Percentiles rank a stretch among this genome's conserved stretches.
These are phyloP conservation scores for Leptinotarsa undecemlineata DNA, from an alignment of 1,140 invertebrate species.

Conservation along the genomic window DNA sequence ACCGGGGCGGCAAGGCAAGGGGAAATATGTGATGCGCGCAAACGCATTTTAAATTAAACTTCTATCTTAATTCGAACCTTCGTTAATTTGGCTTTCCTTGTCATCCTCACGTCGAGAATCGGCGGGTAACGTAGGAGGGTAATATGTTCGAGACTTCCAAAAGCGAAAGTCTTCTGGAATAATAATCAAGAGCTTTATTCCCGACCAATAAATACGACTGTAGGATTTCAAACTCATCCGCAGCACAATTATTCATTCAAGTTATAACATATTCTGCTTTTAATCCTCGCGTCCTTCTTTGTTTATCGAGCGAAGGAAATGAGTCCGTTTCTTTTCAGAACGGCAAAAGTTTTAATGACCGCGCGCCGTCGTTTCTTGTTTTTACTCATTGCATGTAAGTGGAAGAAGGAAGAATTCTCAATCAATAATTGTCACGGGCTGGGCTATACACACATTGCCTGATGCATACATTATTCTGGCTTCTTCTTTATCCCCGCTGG, in stretches of 20 bases:
- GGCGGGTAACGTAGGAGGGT: conserved; percentile 10
- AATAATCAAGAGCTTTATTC: conserved; percentile 50
- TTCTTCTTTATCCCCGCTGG: conserved; percentile 15
- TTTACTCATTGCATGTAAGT: conserved; percentile 52
- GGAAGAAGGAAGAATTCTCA: conserved; percentile 53
- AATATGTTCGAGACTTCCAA: conserved; percentile 29
- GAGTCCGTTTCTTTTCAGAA: conserved; percentile 52
- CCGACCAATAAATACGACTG: conserved; percentile 52
- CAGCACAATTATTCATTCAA: conserved; percentile 55
- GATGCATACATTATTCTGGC: conserved; percentile 35
- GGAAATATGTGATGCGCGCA: conserved; percentile 23
- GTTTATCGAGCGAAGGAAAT: conserved; percentile 51
- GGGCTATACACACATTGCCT: conserved; percentile 38
- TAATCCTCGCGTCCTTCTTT: conserved; percentile 52
- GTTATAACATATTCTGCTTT: conserved; percentile 55
- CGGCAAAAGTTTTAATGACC: conserved; percentile 55
- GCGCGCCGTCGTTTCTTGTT: conserved; percentile 47
- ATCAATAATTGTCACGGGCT: conserved; percentile 55
- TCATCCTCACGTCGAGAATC: conserved; percentile 15
- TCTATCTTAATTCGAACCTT: conserved; percentile 38
- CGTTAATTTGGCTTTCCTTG: conserved; percentile 12
- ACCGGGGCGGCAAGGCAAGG: conserved; percentile 18
- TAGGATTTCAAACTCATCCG: conserved; percentile 54
- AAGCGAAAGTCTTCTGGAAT: conserved; percentile 50
- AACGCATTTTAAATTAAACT: conserved; percentile 36